A percentile compares a stretch with the other conserved stretches of the same genome.
Conservation (phyloP, 2,113 vertebrate genomes). For the Sakesphorus luctuosus region DNA sequence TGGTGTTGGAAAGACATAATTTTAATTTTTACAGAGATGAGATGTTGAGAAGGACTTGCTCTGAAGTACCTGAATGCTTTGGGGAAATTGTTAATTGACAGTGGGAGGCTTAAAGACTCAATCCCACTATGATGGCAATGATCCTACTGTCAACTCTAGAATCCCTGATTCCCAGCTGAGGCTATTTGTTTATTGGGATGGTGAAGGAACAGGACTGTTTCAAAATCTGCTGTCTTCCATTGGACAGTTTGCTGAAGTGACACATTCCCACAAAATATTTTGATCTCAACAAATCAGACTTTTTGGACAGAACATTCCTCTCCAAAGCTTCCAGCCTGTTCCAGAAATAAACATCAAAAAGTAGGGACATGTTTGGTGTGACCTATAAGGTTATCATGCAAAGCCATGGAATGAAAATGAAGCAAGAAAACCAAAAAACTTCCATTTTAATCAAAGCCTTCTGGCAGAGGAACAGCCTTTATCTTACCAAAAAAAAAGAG, state of each 20-base stretch:
- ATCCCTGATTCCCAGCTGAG: background rate
- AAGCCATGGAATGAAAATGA: constrained; percentile 1
- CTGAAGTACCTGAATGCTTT: background rate
- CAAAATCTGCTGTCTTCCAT: background rate
- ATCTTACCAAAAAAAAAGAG: background rate
- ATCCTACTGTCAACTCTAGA: background rate
- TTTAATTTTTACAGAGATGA: background rate
- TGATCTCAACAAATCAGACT: constrained; percentile 29
- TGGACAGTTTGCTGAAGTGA: constrained; percentile 16
- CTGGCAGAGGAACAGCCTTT: background rate
- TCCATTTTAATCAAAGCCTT: background rate
- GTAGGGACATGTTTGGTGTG: background rate
- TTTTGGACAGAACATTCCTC: constrained; percentile 30
- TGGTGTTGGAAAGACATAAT: background rate
- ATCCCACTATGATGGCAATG: background rate
- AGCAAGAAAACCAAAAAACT: background rate
- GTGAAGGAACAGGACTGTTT: background rate
- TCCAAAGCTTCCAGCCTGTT: background rate
- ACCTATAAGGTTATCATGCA: constrained; percentile 21
- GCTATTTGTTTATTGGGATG: constrained; percentile 18
- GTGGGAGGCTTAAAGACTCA: background rate
- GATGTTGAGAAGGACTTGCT: background rate
- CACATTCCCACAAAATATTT: constrained; percentile 15
- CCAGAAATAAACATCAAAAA: constrained; percentile 57
- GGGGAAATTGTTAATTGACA: background rate